These are phyloP conservation scores for Dynastes hyllus DNA, from an alignment of 2,888 invertebrate genomes.

Conservation along the genomic window DNA sequence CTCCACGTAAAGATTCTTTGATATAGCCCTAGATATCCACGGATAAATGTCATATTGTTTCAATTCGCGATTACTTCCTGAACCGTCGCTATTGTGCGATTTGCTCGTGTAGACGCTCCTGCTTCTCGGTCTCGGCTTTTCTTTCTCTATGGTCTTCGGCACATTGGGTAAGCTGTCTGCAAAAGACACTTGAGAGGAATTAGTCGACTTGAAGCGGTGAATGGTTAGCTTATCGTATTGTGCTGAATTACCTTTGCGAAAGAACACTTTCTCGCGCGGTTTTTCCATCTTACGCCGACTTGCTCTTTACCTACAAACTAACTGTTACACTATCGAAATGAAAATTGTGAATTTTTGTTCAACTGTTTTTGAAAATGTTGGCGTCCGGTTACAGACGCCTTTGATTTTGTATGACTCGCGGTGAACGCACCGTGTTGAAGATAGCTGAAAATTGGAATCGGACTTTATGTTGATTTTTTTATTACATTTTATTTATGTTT, in stretches of 20 bases:
- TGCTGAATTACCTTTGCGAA: slow-evolving; percentile 67
- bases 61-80: slow-evolving; percentile 74
- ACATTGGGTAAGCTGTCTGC: slow-evolving; percentile 68
- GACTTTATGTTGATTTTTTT: neutral
- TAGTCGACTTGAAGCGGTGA: neutral
- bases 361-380: slow-evolving; percentile 10
- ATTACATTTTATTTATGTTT: neutral
- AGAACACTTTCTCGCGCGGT: slow-evolving; percentile 65
- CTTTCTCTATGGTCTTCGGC: slow-evolving; percentile 63
- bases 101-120: slow-evolving; percentile 78
- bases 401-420: slow-evolving; percentile 12
- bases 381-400: slow-evolving; percentile 3
- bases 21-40: slow-evolving; percentile 76
- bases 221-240: neutral
- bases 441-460: neutral
- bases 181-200: slow-evolving; percentile 59
- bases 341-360: slow-evolving; percentile 27
- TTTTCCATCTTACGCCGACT: slow-evolving; percentile 58
- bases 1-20: slow-evolving; percentile 76
- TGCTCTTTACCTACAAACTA: slow-evolving; percentile 18
- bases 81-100: slow-evolving; percentile 78
- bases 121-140: slow-evolving; percentile 77
- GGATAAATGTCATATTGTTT: slow-evolving; percentile 74
- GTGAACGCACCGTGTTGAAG: neutral
- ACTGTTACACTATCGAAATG: neutral